Base-by-base conservation (phyloP, 92 coral and sea anemone genomes). In the Porites cylindrica region DNA sequence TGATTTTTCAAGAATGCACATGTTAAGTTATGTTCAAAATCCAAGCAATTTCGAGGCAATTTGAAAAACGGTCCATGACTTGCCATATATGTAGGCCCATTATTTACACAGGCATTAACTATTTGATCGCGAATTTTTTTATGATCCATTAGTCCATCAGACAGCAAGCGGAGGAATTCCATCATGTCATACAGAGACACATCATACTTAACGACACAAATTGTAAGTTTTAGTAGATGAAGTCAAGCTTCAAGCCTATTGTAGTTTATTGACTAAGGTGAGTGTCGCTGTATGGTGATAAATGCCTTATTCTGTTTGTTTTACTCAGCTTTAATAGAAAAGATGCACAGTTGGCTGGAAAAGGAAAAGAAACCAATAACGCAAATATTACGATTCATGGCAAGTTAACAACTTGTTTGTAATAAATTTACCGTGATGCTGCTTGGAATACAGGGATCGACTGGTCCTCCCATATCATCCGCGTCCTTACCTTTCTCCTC, bases 371-470 rank as follows among this genome's bases (percentile, higher is more conserved):
- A 89, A 76, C 93, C 91, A 7, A 59, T 92, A 20, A 82, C 90
- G 43, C 97, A 97, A 70, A 94, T 95, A 91, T 74, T 97, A 75
- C 96, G 99, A 64, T 97, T 97, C 72, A 97, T 97, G 98, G 98
- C 93, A 54, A 81, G 92, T 77, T 23, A 16, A 77, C 69, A 32
- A 16, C 8, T 7, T 16, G 18, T 6, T 72, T 13, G 17, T 56
- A 56, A 10, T 7, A 56, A 56, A 10, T 56, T 56, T 56, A 56
- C 12, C 16, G 61, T 12, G 13, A 56, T 56, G 3, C 61, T 56
- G 61, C 16, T 2, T 10, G 4, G 17, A 14, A 56, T 10, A 12
- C 14, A 56, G 16, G 61, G 61, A 56, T 56, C 16, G 16, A 9
- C 61, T 38, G 47, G 47, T 38, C 47, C 47, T 0, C 47, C 47